phyloP scores from a whole-genome alignment of 1,140 invertebrate species.

The Trachymyrmex cornetzi region DNA sequence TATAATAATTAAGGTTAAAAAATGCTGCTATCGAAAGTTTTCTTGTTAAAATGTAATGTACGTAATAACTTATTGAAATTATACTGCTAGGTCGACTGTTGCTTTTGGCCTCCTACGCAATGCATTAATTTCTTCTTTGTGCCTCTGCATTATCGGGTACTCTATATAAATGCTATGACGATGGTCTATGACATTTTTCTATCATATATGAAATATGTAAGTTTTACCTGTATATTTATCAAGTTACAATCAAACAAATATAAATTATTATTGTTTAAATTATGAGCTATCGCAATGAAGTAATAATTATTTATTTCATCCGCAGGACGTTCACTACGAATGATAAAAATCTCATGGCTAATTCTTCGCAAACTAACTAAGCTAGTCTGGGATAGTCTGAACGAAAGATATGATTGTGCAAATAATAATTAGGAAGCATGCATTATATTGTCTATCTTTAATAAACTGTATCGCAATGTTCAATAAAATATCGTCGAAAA shows the following conservation, averaged over 20 bases:
- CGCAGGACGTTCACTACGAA: constrained; percentile 64
- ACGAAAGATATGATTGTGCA: not conserved
- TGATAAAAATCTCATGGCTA: constrained; percentile 49
- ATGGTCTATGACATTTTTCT: constrained; percentile 93
- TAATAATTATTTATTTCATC: constrained; percentile 3
- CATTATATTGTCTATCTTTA: constrained; percentile 21
- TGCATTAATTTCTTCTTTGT: constrained; percentile 93
- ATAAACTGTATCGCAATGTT: not conserved
- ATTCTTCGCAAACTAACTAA: too few relatives aligned
- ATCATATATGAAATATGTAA: constrained; percentile 92
- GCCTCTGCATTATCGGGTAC: constrained; percentile 91
- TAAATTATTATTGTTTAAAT: not conserved
- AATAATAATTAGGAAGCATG: constrained; percentile 22
- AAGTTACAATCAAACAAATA: not conserved
- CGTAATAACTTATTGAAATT: constrained; percentile 22
- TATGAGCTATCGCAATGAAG: not conserved
- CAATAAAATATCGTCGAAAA: constrained; percentile 30
- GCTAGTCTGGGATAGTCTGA: constrained; percentile 13
- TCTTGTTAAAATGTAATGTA: not conserved
- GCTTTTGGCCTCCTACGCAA: constrained; percentile 94
- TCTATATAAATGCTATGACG: constrained; percentile 93
- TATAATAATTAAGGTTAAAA: constrained; percentile 7
- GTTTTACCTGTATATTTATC: constrained; percentile 66
- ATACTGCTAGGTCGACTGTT: constrained; percentile 89
- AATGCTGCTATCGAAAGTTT: not conserved